Conservation (phyloP, 2,888 invertebrate species). For the Philereme transversata region DNA sequence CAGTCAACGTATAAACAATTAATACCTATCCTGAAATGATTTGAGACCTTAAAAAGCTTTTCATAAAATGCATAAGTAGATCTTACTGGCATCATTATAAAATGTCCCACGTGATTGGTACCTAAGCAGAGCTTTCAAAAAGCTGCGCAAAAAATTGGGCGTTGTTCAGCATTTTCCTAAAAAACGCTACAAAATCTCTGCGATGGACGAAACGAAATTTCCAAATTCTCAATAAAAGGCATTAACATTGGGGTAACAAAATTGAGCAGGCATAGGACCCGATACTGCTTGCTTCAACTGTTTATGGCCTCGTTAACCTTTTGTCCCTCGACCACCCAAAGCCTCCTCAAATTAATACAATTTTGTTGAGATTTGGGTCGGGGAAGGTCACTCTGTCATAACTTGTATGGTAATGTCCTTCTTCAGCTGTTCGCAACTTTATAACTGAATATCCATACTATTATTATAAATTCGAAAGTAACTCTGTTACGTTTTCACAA, state of each 20-base stretch:
- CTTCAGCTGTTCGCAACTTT: too few species aligned
- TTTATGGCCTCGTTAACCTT: slow-evolving; percentile 24
- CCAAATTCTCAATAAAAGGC: slow-evolving; percentile 9
- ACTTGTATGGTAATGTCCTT: too few species aligned
- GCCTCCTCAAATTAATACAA: slow-evolving; percentile 6
- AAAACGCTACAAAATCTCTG: background rate
- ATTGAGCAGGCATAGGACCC: slow-evolving; percentile 6
- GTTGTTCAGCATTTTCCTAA: background rate
- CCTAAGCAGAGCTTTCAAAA: background rate
- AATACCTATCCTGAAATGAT: too few species aligned
- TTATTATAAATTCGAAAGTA: too few species aligned
- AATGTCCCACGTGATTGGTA: background rate
- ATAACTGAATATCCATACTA: too few species aligned
- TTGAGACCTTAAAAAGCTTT: too few species aligned
- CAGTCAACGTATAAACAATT: too few species aligned
- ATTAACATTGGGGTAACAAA: slow-evolving; percentile 1
- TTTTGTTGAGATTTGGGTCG: slow-evolving; percentile 4
- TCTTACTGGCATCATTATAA: too few species aligned
- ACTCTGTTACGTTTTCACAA: too few species aligned
- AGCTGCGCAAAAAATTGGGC: background rate
- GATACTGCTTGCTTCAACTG: slow-evolving; percentile 13
- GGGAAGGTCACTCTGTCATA: background rate
- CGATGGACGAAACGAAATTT: background rate
- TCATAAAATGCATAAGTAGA: too few species aligned
- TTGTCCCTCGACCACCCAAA: slow-evolving; percentile 10